These are phyloP conservation scores for Nomada goodeniana DNA, from an alignment of 2,888 invertebrate genomes.

Conservation along the genomic window DNA sequence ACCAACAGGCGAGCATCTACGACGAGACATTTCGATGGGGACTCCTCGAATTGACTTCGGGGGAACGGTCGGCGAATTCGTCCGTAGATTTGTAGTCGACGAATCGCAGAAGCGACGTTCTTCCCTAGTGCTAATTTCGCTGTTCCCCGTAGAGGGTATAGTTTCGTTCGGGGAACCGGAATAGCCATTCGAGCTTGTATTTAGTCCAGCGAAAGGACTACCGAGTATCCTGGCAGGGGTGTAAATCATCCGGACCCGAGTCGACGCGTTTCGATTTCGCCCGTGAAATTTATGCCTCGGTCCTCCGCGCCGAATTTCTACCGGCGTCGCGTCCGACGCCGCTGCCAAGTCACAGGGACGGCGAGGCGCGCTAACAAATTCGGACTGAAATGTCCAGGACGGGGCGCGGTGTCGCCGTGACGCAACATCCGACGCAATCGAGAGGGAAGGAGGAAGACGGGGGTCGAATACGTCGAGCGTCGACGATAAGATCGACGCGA, in stretches of 20 bases:
- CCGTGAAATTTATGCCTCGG: constrained; percentile 24
- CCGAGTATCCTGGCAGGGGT: neutral
- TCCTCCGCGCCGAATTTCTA: neutral
- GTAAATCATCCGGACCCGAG: constrained; percentile 36
- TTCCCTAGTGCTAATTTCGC: too few relatives aligned
- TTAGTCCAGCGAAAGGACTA: constrained; percentile 10
- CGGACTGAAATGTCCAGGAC: neutral
- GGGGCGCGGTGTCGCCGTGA: too few relatives aligned
- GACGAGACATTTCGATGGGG: too few relatives aligned
- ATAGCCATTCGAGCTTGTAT: neutral
- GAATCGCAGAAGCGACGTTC: too few relatives aligned
- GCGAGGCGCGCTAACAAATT: neutral
- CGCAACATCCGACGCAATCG: neutral
- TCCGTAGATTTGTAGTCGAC: too few relatives aligned
- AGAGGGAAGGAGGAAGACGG: neutral
- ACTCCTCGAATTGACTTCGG: too few relatives aligned
- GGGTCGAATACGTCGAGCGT: neutral
- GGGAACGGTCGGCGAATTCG: too few relatives aligned
- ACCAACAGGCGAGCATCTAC: too few relatives aligned
- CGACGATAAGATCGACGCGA: neutral
- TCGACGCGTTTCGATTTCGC: constrained; percentile 19
- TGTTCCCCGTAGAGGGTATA: too few relatives aligned
- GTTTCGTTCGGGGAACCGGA: constrained; percentile 6
- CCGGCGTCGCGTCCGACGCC: too few relatives aligned
- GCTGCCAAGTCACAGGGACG: neutral